phyloP scores from a whole-genome alignment of 2,797 vertebrate species.

The Hemitrygon akajei region DNA sequence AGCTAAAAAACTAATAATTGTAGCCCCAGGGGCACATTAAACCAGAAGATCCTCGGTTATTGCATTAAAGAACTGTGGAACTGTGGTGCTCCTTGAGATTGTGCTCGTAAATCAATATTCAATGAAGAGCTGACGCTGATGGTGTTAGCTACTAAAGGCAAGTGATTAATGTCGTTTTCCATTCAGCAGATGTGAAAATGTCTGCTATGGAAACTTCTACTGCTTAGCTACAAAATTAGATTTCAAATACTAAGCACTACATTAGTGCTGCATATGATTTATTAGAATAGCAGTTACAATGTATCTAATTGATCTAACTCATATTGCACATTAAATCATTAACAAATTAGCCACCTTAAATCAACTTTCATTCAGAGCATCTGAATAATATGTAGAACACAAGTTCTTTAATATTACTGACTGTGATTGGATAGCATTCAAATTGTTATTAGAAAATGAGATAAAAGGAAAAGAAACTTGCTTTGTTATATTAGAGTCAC shows the following conservation, averaged over 20 bases:
- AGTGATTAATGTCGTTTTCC: not conserved
- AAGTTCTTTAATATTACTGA: not conserved
- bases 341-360: not conserved
- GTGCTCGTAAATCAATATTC: conserved; percentile 16
- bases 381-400: not conserved
- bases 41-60: not conserved
- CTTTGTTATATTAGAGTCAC: not conserved
- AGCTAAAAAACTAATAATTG: conserved; percentile 22
- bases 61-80: conserved; percentile 14
- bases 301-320: not conserved
- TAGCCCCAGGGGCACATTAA: not conserved
- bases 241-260: not conserved
- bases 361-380: not conserved
- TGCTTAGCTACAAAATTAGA: not conserved
- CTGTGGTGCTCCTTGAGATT: not conserved
- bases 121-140: not conserved
- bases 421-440: not conserved
- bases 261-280: not conserved
- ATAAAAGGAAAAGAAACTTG: not conserved
- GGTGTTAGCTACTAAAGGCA: not conserved
- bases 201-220: not conserved
- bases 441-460: not conserved
- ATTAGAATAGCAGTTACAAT: not conserved
- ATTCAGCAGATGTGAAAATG: not conserved
- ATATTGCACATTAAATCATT: not conserved